These are phyloP conservation scores for Aethes cnicana DNA, from an alignment of 2,888 invertebrate species.

Conservation along the genomic window DNA sequence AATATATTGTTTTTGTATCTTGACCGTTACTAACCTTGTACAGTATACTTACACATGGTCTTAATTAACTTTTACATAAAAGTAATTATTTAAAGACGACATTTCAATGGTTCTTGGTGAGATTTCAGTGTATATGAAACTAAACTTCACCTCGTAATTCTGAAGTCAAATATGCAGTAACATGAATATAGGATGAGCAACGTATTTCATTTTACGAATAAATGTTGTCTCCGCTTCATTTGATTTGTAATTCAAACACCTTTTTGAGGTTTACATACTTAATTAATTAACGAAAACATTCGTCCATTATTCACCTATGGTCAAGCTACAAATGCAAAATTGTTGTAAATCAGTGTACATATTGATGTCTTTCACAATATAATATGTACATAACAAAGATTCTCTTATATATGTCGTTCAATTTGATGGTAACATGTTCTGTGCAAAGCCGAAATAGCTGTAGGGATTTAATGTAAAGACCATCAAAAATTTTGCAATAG, in stretches of 20 bases:
- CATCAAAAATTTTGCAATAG: constrained; percentile 14
- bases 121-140: no score
- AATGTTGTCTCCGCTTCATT: no score
- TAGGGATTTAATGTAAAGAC: constrained; percentile 6
- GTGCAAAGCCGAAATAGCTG: constrained; percentile 22
- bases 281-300: constrained; percentile 6
- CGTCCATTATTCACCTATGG: constrained; percentile 27
- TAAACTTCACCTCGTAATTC: no score
- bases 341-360: constrained; percentile 51
- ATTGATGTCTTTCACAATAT: constrained; percentile 46
- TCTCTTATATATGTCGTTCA: constrained; percentile 51
- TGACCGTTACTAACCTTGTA: constrained; percentile 15
- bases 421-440: constrained; percentile 46
- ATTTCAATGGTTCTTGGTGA: neutral
- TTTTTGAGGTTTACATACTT: no score
- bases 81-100: constrained; percentile 1
- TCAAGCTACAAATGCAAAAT: constrained; percentile 36
- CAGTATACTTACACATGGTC: constrained; percentile 6
- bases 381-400: constrained; percentile 60
- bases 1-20: constrained; percentile 16
- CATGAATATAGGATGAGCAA: no score
- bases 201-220: no score
- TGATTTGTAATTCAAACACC: no score
- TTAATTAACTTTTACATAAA: constrained; percentile 3
- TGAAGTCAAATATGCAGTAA: no score